Conservation (phyloP, 2,113 vertebrate species). For the Hippocampus guttulatus region DNA sequence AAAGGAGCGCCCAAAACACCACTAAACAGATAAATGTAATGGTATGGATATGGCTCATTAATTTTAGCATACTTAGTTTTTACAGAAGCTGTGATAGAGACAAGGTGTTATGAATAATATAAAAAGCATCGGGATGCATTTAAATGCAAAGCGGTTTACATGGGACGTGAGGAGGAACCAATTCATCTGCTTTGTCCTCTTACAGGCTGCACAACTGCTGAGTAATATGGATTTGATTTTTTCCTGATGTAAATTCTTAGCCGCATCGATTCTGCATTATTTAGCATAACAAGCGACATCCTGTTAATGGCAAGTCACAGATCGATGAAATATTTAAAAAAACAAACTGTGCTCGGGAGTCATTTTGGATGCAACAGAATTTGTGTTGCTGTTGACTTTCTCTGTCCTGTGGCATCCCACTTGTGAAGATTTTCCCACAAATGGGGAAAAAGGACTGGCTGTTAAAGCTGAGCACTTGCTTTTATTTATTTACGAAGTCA, state of each 20-base stretch:
- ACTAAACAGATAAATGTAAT: constrained; percentile 64
- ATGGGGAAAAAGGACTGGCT: constrained; percentile 19
- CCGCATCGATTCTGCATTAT: constrained; percentile 9
- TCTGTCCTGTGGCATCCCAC: too few relatives aligned
- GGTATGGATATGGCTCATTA: constrained; percentile 66
- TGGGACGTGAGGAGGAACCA: constrained; percentile 21
- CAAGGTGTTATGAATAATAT: constrained; percentile 61
- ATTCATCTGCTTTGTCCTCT: constrained; percentile 29
- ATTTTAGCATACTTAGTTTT: constrained; percentile 64
- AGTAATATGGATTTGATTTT: constrained; percentile 5
- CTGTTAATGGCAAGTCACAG: neutral
- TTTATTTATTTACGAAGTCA: neutral
- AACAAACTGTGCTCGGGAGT: constrained; percentile 1
- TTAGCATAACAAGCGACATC: constrained; percentile 11
- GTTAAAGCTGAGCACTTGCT: neutral
- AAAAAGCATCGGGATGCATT: constrained; percentile 39
- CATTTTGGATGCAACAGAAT: neutral
- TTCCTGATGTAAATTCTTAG: constrained; percentile 5
- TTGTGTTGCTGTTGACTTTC: neutral
- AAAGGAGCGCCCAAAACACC: constrained; percentile 65
- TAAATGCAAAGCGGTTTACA: constrained; percentile 2
- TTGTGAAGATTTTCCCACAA: neutral
- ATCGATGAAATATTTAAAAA: constrained; percentile 8
- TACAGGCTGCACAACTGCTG: constrained; percentile 10
- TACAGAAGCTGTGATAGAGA: constrained; percentile 60